These are phyloP conservation scores for Phataginus tricuspis DNA, from an alignment of 2,797 vertebrate species.

Conservation along the genomic window DNA sequence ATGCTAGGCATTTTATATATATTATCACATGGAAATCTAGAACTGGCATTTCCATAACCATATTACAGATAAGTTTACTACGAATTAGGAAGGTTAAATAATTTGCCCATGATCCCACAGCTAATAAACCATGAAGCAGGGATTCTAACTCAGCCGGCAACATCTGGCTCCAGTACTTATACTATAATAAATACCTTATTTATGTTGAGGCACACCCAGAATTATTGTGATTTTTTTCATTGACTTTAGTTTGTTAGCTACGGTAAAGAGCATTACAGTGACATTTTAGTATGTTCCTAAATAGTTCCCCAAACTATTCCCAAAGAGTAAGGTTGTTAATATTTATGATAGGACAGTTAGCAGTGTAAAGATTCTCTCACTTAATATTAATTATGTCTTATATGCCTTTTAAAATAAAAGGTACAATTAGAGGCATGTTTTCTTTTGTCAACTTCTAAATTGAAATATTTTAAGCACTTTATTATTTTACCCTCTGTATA, in stretches of 20 bases:
- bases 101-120: background rate
- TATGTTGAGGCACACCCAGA: background rate
- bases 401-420: constrained; percentile 50
- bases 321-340: constrained; percentile 66
- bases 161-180: background rate
- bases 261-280: constrained; percentile 67
- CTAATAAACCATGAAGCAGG: background rate
- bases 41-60: background rate
- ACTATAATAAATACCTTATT: constrained; percentile 1
- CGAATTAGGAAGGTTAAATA: background rate
- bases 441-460: constrained; percentile 30
- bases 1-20: background rate
- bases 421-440: constrained; percentile 6
- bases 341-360: constrained; percentile 77
- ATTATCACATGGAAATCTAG: background rate
- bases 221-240: constrained; percentile 61
- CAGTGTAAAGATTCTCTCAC: constrained; percentile 78
- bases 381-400: constrained; percentile 59
- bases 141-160: background rate
- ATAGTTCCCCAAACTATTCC: constrained; percentile 76
- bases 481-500: background rate
- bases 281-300: constrained; percentile 59
- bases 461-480: constrained; percentile 37
- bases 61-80: background rate
- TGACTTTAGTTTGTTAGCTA: constrained; percentile 71